A percentile compares a stretch with the other conserved stretches of the same genome.
Conservation (phyloP, 2,888 invertebrate species). For the Meta bourneti region DNA sequence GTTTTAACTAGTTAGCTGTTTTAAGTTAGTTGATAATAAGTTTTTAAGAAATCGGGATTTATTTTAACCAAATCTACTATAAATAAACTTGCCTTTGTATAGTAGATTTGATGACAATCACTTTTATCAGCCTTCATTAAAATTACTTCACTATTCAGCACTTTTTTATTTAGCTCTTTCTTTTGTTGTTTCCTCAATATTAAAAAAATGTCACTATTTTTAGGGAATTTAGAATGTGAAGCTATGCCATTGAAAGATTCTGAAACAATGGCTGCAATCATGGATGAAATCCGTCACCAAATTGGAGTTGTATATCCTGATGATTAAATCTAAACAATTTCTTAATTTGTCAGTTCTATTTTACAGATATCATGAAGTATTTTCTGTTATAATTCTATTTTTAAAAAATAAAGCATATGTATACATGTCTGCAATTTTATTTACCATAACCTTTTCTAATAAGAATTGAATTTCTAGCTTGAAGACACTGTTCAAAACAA, state of each 20-base stretch:
- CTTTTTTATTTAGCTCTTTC: too few relatives aligned
- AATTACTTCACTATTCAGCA: too few relatives aligned
- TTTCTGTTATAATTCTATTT: not conserved
- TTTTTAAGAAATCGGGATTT: too few relatives aligned
- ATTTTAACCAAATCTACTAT: too few relatives aligned
- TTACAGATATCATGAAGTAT: not conserved
- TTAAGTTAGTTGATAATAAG: too few relatives aligned
- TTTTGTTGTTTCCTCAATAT: too few relatives aligned
- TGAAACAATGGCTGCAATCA: slow-evolving; percentile 86
- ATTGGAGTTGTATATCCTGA: slow-evolving; percentile 84
- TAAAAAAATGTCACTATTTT: not conserved
- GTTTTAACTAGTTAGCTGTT: too few relatives aligned
- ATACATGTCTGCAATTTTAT: not conserved
- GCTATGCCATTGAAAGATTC: slow-evolving; percentile 86
- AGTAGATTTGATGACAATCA: too few relatives aligned
- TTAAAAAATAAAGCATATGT: not conserved
- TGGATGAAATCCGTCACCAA: slow-evolving; percentile 87
- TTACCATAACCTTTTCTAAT: not conserved
- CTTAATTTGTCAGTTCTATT: not conserved
- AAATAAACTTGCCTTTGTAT: too few relatives aligned
- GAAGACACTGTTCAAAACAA: not conserved
- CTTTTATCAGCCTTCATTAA: too few relatives aligned
- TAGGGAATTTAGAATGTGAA: slow-evolving; percentile 84
- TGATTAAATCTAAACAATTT: not conserved
- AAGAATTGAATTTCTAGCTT: not conserved